phyloP scores from a whole-genome alignment of 2,888 invertebrate species.

The Cephus sareptanus region DNA sequence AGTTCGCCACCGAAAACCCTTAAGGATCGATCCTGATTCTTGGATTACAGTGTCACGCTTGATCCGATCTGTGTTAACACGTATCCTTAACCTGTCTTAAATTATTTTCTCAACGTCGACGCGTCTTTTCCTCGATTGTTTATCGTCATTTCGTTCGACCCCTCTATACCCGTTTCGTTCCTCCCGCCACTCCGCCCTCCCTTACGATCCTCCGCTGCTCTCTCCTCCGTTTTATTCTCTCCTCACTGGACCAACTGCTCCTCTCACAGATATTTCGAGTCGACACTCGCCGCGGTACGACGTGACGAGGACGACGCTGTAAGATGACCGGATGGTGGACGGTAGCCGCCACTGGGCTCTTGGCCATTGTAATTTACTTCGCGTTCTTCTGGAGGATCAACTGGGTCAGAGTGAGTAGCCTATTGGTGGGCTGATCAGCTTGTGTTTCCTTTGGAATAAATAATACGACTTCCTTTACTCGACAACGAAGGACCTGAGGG shows the following conservation, averaged over 20 bases:
- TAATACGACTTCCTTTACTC: not conserved
- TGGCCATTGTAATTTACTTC: slow-evolving; percentile 43
- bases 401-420: slow-evolving; percentile 53
- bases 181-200: not conserved
- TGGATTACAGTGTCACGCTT: not conserved
- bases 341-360: slow-evolving; percentile 27
- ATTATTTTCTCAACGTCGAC: not conserved
- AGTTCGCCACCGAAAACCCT: slow-evolving; percentile 22
- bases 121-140: not conserved
- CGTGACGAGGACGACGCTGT: not conserved
- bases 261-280: not conserved
- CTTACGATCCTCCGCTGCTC: not conserved
- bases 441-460: not conserved
- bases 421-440: not conserved
- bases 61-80: not conserved
- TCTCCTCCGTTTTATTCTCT: not conserved
- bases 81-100: not conserved
- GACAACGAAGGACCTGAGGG: slow-evolving; percentile 4
- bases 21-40: not conserved
- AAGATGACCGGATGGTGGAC: slow-evolving; percentile 44
- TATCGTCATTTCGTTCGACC: not conserved
- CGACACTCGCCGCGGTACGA: not conserved
- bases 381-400: slow-evolving; percentile 55
- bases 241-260: not conserved
- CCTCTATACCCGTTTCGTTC: not conserved